Evolutionary conservation across 2,797 vertebrate genomes (phyloP).

Genomic region (Ceryle rudis): DNA sequence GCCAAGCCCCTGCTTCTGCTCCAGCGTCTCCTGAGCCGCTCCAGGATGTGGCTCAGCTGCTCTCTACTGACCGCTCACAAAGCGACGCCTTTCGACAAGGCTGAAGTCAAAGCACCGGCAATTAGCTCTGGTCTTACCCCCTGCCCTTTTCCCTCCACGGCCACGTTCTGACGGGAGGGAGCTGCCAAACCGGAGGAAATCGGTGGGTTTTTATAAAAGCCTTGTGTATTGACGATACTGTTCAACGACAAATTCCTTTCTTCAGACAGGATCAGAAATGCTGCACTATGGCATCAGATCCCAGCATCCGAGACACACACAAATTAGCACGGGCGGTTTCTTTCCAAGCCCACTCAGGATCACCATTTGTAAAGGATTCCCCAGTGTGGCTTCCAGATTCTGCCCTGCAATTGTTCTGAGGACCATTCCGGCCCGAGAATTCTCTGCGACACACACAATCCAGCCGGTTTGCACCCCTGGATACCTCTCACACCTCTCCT

Average conservation of each 20-base stretch:
- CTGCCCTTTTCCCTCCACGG: background rate
- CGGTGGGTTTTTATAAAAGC: accelerated
- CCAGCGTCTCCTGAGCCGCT: background rate
- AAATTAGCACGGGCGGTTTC: background rate
- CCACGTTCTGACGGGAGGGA: background rate
- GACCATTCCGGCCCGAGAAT: background rate
- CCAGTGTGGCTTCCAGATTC: background rate
- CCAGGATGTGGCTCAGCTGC: constrained; percentile 50
- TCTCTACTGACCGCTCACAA: constrained; percentile 46
- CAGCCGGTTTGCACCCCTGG: background rate
- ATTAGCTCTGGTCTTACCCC: background rate
- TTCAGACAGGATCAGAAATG: background rate
- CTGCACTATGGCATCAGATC: background rate
- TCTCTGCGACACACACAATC: background rate
- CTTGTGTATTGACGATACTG: background rate
- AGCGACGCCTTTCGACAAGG: background rate
- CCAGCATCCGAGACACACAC: background rate
- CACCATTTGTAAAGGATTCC: background rate
- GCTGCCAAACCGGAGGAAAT: background rate
- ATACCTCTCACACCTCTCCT: background rate
- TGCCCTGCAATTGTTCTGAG: background rate
- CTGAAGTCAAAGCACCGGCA: background rate
- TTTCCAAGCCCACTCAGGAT: background rate
- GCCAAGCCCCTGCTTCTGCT: constrained; percentile 24
- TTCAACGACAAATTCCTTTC: background rate